phyloP scores from a whole-genome alignment of 2,113 vertebrate genomes.

The Pionites leucogaster region DNA sequence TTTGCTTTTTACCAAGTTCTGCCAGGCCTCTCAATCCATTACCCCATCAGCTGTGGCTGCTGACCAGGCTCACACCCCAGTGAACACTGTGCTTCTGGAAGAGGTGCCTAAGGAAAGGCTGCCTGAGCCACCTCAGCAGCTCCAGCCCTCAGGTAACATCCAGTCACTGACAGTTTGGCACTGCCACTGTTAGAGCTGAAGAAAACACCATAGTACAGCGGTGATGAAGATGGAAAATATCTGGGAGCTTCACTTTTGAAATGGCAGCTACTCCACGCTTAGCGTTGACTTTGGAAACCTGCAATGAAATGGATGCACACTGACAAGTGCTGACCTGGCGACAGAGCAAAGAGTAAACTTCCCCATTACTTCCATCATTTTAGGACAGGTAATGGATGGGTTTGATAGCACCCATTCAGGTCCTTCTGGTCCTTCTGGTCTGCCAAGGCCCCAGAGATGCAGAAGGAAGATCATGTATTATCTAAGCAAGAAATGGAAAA shows the following conservation, averaged over 20 bases:
- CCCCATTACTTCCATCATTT: not conserved
- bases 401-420: not conserved
- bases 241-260: not conserved
- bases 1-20: not conserved
- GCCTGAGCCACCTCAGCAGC: fast-evolving
- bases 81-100: not conserved
- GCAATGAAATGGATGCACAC: not conserved
- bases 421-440: not conserved
- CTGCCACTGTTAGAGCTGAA: not conserved
- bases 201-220: not conserved
- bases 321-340: not conserved
- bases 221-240: not conserved
- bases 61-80: not conserved
- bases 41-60: not conserved
- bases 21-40: not conserved
- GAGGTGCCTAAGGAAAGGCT: not conserved
- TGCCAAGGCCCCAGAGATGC: not conserved
- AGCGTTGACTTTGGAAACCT: not conserved
- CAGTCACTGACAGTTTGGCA: not conserved
- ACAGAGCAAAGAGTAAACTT: not conserved
- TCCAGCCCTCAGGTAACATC: not conserved
- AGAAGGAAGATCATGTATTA: not conserved
- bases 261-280: not conserved
- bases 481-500: not conserved
- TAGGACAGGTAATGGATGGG: not conserved